Evolutionary conservation across 1,140 invertebrate genomes (phyloP), one percentile per base, ranked within the genome.

Genomic region (Cotesia glomerata): DNA sequence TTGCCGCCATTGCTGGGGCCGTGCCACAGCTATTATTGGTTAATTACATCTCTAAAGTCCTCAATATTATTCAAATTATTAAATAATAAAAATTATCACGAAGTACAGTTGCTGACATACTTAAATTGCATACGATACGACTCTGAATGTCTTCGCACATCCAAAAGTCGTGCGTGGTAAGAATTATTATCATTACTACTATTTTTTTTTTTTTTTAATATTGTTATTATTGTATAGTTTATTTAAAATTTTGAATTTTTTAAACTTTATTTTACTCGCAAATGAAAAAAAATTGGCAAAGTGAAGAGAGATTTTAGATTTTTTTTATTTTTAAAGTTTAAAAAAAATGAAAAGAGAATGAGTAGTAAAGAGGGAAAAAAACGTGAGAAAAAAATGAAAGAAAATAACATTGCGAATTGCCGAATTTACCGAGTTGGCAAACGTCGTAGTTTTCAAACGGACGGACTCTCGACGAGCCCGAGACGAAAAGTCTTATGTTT

Each of bases 61-160:
- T 65, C 34, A 49, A 52, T 34, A 39, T 49, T 56, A 56, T 39
- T 36, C 11, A 45, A 45, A 45, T 45, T 45, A 45, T 45, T 45
- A 9, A 45, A 45, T 45, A 45, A 45, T 45, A 45, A 45, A 9
- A 45, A 45, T 45, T 45, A 45, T 72, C 35, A 5, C 5, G 68
- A 70, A 65, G 32, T 70, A 74, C 78, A 78, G 75, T 76, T 74
- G 76, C 73, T 79, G 76, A 71, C 77, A 69, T 76, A 76, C 76
- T 77, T 79, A 78, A 79, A 79, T 77, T 74, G 73, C 78, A 74
- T 78, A 78, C 79, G 80, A 79, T 75, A 80, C 77, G 69, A 71
- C 82, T 85, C 82, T 84, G 82, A 87, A 86, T 86, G 84, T 87
- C 82, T 85, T 86, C 82, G 76, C 84, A 84, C 81, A 84, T 84